phyloP scores from a whole-genome alignment of 2,888 invertebrate species.

The Polymixis lichenea region DNA sequence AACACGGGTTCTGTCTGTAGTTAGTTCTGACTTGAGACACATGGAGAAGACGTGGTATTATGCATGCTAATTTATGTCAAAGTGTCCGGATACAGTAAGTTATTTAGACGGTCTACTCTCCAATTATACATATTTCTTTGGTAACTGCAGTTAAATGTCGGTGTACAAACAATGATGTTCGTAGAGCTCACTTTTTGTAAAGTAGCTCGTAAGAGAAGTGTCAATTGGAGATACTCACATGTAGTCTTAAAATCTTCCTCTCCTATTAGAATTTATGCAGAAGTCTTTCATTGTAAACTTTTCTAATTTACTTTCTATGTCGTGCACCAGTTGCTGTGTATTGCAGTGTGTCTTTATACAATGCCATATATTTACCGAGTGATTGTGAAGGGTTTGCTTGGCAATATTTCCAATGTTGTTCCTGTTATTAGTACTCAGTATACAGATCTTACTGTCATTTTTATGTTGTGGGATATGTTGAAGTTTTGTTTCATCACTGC shows the following conservation, averaged over 20 bases:
- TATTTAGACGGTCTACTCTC: slow-evolving; percentile 3
- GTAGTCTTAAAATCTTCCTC: neutral
- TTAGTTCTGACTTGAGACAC: too few species aligned
- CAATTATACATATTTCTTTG: slow-evolving; percentile 5
- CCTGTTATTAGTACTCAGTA: too few species aligned
- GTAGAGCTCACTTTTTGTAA: neutral
- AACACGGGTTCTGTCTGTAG: too few species aligned
- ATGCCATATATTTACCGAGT: neutral
- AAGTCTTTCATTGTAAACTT: slow-evolving; percentile 6
- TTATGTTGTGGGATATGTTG: too few species aligned
- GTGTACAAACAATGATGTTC: slow-evolving; percentile 2
- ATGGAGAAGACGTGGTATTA: too few species aligned
- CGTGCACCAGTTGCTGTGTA: too few species aligned
- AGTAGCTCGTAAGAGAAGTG: neutral
- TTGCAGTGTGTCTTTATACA: too few species aligned
- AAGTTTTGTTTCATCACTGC: neutral
- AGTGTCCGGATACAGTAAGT: too few species aligned
- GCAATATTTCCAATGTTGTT: neutral
- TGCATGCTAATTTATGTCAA: neutral
- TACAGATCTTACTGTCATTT: too few species aligned
- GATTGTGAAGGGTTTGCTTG: neutral
- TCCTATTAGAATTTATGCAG: neutral
- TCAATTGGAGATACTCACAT: slow-evolving; percentile 6
- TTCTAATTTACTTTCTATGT: neutral
- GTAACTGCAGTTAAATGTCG: neutral